Conservation (phyloP, 1,140 invertebrate genomes). For the Mylabris phalerata region DNA sequence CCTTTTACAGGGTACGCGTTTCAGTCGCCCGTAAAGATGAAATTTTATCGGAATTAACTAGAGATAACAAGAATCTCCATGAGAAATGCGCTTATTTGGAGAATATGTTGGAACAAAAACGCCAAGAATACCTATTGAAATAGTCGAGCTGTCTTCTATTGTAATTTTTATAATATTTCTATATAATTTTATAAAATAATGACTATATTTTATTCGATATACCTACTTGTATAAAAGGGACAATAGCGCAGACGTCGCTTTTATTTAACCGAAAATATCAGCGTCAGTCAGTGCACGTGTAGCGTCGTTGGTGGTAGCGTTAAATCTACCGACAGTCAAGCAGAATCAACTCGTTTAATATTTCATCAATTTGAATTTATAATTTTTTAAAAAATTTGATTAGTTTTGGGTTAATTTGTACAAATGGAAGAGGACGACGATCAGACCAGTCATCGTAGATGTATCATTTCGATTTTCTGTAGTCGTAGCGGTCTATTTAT, state of each 20-base stretch:
- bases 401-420: conserved; percentile 8
- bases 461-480: conserved; percentile 39
- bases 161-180: no score
- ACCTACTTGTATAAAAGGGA: no score
- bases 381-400: no score
- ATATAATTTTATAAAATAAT: no score
- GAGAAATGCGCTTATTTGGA: conserved; percentile 68
- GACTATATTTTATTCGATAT: no score
- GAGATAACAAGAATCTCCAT: conserved; percentile 58
- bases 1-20: conserved; percentile 60
- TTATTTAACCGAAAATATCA: no score
- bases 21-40: conserved; percentile 71
- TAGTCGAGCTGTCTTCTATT: neutral
- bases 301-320: no score
- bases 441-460: conserved; percentile 17
- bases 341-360: no score
- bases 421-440: conserved; percentile 34
- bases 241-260: no score
- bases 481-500: conserved; percentile 48
- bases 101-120: conserved; percentile 65
- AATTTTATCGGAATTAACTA: conserved; percentile 59
- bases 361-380: no score
- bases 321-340: no score
- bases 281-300: no score
- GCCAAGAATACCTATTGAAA: conserved; percentile 46